Conservation (phyloP, 2,797 vertebrate species). For the Astyanax mexicanus region DNA sequence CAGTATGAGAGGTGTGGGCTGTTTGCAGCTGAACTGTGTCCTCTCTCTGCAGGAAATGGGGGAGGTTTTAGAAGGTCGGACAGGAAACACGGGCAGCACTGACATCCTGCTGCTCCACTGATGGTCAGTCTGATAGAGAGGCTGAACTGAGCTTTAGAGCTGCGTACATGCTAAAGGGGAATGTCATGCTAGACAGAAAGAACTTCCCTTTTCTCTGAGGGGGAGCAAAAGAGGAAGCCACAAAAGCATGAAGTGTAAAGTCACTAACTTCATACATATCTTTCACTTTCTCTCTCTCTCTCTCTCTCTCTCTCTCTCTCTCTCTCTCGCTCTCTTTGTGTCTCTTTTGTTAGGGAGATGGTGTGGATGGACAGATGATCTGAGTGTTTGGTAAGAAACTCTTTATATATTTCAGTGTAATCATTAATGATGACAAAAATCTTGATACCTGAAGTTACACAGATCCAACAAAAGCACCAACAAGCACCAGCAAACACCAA, state of each 20-base stretch:
- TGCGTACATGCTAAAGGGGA: conserved; percentile 36
- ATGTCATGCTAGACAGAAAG: conserved; percentile 32
- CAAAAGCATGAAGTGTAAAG: conserved; percentile 25
- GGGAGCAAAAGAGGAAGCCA: conserved; percentile 46
- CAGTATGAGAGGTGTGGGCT: conserved; percentile 19
- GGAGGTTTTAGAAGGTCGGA: conserved; percentile 75
- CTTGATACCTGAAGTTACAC: not conserved
- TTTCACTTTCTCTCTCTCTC: conserved; percentile 32
- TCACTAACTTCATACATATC: conserved; percentile 17
- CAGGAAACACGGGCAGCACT: conserved; percentile 80
- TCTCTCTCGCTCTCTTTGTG: conserved; percentile 24
- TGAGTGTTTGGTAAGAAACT: conserved; percentile 78
- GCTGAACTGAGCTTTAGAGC: conserved; percentile 39
- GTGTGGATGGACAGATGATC: conserved; percentile 79
- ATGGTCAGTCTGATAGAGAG: conserved; percentile 76
- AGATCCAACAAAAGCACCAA: not conserved
- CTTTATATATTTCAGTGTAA: not conserved
- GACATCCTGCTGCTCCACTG: conserved; percentile 81
- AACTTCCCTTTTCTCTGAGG: conserved; percentile 62
- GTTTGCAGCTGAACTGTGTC: conserved; percentile 63
- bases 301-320: conserved; percentile 26
- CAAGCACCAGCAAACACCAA: too few relatives aligned
- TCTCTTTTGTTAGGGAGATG: conserved; percentile 68
- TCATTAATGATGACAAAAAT: not conserved
- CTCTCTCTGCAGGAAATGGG: conserved; percentile 79